phyloP scores from a whole-genome alignment of 2,797 vertebrate genomes.

The Bradypus variegatus region DNA sequence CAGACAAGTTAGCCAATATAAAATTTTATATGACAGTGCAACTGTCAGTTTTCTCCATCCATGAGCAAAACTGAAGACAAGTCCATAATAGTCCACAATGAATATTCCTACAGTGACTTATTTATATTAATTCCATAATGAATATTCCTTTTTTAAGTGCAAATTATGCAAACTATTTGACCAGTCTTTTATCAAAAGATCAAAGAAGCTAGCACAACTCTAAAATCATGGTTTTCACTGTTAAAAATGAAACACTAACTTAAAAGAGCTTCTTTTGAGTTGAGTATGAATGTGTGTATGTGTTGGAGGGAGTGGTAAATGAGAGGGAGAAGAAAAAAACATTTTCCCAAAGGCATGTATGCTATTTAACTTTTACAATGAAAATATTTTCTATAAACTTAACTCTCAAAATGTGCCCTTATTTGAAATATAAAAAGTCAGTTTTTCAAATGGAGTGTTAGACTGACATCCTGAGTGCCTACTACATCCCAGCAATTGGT shows the following conservation, averaged over 20 bases:
- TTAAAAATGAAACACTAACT: background rate
- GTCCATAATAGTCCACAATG: background rate
- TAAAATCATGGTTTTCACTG: background rate
- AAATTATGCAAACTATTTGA: background rate
- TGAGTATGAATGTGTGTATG: background rate
- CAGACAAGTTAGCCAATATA: background rate
- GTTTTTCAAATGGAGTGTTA: background rate
- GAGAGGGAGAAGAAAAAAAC: background rate
- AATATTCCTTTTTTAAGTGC: too few species aligned
- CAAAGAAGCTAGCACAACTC: background rate
- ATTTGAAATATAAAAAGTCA: conserved; percentile 1
- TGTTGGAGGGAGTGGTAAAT: background rate
- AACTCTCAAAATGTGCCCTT: background rate
- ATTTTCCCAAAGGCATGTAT: background rate
- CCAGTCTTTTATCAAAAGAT: background rate
- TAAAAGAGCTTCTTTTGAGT: background rate
- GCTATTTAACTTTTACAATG: background rate
- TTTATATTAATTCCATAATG: too few species aligned
- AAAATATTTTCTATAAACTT: background rate
- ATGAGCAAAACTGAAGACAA: background rate
- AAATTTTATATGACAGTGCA: background rate
- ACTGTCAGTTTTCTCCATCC: background rate
- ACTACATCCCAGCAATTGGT: background rate
- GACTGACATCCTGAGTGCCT: background rate
- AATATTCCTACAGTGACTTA: too few species aligned